Evolutionary conservation across 2,888 invertebrate species (phyloP).

Genomic region (Peribatodes rhomboidaria): DNA sequence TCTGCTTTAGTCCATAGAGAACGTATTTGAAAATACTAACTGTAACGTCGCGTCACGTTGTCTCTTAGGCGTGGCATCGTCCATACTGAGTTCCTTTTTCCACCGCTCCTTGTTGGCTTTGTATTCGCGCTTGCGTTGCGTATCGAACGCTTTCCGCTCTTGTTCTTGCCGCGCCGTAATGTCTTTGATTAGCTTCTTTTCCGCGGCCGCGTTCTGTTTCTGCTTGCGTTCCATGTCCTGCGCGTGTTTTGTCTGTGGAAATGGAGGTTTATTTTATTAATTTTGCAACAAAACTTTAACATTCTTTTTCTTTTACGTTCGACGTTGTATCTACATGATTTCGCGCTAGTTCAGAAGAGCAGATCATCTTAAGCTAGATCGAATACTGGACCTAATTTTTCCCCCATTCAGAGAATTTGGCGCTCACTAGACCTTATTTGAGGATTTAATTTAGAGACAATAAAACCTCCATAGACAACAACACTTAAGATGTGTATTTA

Average conservation of each 20-base stretch:
- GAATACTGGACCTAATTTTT: not conserved
- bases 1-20: too few species aligned
- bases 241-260: slow-evolving; percentile 88
- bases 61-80: slow-evolving; percentile 96
- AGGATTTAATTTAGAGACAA: too few species aligned
- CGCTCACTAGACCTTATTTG: too few species aligned
- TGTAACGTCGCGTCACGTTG: slow-evolving; percentile 96
- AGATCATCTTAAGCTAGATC: not conserved
- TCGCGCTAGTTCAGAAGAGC: too few species aligned
- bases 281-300: not conserved
- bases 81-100: slow-evolving; percentile 97
- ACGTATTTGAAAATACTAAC: slow-evolving; percentile 84
- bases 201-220: slow-evolving; percentile 95
- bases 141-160: slow-evolving; percentile 96
- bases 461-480: too few species aligned
- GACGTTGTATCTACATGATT: too few species aligned
- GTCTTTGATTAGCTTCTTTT: slow-evolving; percentile 97
- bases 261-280: not conserved
- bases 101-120: slow-evolving; percentile 98
- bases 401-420: too few species aligned
- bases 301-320: too few species aligned
- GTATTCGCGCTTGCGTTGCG: slow-evolving; percentile 98
- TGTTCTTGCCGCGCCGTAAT: slow-evolving; percentile 95
- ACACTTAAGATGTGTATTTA: too few species aligned
- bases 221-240: slow-evolving; percentile 93